These are phyloP conservation scores for Popillia japonica DNA, from an alignment of 1,140 invertebrate genomes.

Conservation along the genomic window DNA sequence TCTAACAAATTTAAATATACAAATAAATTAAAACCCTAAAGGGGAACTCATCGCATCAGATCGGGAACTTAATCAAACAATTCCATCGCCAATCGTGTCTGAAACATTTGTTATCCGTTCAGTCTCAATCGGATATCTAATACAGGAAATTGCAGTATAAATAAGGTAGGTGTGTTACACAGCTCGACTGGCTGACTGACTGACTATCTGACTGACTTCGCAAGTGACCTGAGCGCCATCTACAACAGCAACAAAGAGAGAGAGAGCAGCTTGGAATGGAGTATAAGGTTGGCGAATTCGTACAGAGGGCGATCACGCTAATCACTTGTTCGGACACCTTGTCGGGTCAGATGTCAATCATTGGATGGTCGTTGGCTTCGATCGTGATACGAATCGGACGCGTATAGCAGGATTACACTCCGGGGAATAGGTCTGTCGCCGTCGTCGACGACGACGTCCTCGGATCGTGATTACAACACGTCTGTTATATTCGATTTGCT, in stretches of 20 bases:
- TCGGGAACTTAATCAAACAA: no score
- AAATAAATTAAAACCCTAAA: no score
- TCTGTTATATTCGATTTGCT: background rate
- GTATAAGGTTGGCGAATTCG: background rate
- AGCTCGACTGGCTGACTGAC: no score
- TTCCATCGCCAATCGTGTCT: no score
- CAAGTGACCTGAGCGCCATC: background rate
- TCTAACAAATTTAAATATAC: no score
- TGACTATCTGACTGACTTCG: background rate
- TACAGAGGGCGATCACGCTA: background rate
- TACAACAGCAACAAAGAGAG: no score
- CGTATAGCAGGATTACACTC: background rate
- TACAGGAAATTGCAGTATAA: no score
- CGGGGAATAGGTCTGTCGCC: background rate
- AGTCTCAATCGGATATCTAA: no score
- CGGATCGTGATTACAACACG: conserved; percentile 9
- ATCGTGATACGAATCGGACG: background rate
- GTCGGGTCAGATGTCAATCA: conserved; percentile 5
- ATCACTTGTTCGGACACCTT: conserved; percentile 9
- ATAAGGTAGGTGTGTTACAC: no score
- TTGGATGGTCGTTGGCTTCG: background rate
- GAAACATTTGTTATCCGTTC: no score
- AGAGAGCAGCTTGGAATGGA: background rate
- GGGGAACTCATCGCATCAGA: no score
- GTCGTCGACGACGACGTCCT: background rate